Base-by-base conservation (phyloP, 2,797 vertebrate species). In the Chelmon rostratus region DNA sequence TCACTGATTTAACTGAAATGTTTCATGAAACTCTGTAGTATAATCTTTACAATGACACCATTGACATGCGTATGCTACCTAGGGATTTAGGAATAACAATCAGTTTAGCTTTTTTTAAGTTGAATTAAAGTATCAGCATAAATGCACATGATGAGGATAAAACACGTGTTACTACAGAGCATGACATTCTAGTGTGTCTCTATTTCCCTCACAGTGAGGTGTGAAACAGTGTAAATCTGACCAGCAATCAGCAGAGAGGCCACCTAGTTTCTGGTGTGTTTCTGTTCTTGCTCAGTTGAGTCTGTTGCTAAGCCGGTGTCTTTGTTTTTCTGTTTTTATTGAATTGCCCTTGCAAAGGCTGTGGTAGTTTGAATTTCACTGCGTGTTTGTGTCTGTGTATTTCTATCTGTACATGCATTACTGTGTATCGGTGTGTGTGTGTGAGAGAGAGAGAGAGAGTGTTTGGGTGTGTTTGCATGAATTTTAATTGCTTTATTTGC, bases 401-500 rank as follows among this genome's bases (percentile, higher is more conserved):
- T 11, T 28, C 13, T 10, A 4, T 23, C 21, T 23, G 53, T 49
- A 3, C 54, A 49, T n/a, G 6, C 12, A n/a, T 28, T n/a, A n/a
- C 16, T 65, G 8, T 25, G 47, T 67, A 28, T 75, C 6, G 61
- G 61, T 65, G 6, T 21, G 25, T n/a, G 31, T 63, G 46, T 54
- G 61, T 56, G 56, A 12, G 16, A 50, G 38, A 40, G 69, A 66
- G 44, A 56, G 33, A 63, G 25, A 73, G 38, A 52, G n/a, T 71
- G 65, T 75, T 64, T 68, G 38, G 25, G 44, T 83, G 77, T 76
- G 79, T 76, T 79, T 73, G 83, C 47, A 76, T 83, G 79, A 73
- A 90, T 90, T 84, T 85, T 88, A 90, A 92, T 90, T 90, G 82
- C 82, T 83, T 86, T 85, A 92, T 91, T 91, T 92, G 87, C 90